These are phyloP conservation scores for Nesidiocoris tenuis DNA, from an alignment of 2,888 invertebrate species.

Conservation along the genomic window DNA sequence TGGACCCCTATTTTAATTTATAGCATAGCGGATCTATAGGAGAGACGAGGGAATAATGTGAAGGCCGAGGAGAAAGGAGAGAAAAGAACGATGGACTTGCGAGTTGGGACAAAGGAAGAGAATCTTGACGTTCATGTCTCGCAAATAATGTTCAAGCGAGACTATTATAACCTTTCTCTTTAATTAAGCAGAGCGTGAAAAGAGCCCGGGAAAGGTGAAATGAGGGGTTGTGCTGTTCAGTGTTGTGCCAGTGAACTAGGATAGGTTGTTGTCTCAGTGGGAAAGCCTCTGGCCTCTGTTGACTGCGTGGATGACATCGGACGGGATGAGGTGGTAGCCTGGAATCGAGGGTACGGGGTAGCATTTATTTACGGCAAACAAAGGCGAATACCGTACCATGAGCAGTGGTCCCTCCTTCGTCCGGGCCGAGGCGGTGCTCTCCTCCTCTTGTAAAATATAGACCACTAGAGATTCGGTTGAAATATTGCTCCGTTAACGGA, in stretches of 20 bases:
- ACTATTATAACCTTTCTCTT: background rate
- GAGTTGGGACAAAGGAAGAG: background rate
- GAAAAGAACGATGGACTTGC: too few species aligned
- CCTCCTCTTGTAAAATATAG: slow-evolving; percentile 33
- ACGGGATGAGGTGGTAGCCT: background rate
- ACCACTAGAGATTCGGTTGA: slow-evolving; percentile 29
- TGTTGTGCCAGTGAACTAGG: too few species aligned
- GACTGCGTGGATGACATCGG: background rate
- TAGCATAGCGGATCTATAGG: too few species aligned
- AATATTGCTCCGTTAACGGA: slow-evolving; percentile 31
- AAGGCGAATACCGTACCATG: slow-evolving; percentile 5
- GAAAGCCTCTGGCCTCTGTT: background rate
- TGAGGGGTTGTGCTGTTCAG: background rate
- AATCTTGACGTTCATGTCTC: background rate
- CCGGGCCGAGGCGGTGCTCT: too few species aligned
- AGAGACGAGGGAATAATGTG: too few species aligned
- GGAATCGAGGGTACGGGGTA: background rate
- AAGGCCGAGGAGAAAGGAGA: too few species aligned
- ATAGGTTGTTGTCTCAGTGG: background rate
- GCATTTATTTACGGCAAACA: slow-evolving; percentile 33
- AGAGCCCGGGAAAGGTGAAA: background rate
- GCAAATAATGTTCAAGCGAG: background rate
- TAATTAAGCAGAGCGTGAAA: background rate
- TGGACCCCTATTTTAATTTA: too few species aligned
- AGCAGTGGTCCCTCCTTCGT: too few species aligned